Conservation (phyloP, 2,888 invertebrate species). For the Dicycla oo region DNA sequence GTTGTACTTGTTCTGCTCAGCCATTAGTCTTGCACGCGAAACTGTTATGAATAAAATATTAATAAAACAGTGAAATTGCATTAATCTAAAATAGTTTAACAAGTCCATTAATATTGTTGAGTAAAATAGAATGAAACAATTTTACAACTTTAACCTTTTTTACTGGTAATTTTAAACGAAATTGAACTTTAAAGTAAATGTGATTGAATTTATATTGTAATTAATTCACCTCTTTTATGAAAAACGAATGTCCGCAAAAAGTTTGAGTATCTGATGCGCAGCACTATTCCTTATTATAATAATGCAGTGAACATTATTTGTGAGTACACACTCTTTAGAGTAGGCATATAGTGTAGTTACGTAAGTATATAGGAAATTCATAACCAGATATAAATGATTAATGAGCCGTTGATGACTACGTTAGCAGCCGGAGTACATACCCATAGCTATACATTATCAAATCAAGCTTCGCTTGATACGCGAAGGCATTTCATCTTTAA, state of each 20-base stretch:
- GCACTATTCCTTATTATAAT: no score
- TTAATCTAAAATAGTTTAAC: conserved; percentile 17
- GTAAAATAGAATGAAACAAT: conserved; percentile 23
- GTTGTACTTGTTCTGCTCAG: not conserved
- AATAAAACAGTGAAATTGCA: conserved; percentile 21
- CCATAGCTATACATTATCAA: conserved; percentile 5
- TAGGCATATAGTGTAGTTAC: not conserved
- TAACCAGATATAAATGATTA: conserved; percentile 41
- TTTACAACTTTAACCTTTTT: not conserved
- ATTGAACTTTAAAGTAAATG: not conserved
- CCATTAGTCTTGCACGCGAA: conserved; percentile 21
- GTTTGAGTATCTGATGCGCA: no score
- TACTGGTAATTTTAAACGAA: not conserved
- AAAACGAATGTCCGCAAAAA: no score
- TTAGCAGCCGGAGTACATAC: conserved; percentile 5
- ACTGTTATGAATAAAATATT: conserved; percentile 23
- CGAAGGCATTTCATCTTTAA: not conserved
- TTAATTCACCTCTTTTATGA: no score
- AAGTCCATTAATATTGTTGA: conserved; percentile 26
- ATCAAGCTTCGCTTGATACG: conserved; percentile 20
- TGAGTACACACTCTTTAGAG: not conserved
- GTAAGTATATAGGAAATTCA: conserved; percentile 11
- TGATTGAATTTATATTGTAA: not conserved
- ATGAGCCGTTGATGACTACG: conserved; percentile 36
- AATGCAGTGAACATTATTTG: not conserved